A percentile compares a stretch with the other conserved stretches of the same genome.
These are phyloP conservation scores for Sylvietta virens DNA, from an alignment of 2,113 vertebrate genomes.

Conservation along the genomic window DNA sequence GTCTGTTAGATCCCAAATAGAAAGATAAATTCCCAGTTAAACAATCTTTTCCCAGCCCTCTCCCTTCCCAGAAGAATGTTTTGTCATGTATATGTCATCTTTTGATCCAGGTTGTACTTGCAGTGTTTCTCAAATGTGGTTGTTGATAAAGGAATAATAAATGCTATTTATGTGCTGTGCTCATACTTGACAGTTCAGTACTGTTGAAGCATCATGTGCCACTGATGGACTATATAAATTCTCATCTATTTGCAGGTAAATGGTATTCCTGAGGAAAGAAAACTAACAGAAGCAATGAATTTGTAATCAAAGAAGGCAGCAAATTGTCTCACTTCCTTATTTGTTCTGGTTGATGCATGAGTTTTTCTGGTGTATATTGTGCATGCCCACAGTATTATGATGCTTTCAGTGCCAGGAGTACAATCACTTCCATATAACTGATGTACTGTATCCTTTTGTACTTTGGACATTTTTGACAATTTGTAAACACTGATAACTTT, in stretches of 20 bases:
- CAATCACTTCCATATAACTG: conserved; percentile 60
- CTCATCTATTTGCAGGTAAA: conserved; percentile 84
- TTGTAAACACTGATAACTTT: conserved; percentile 75
- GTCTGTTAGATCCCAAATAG: neutral
- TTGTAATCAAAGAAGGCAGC: conserved; percentile 73
- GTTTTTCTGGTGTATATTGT: conserved; percentile 51
- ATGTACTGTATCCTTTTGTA: conserved; percentile 71
- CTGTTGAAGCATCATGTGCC: neutral
- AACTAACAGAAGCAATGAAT: conserved; percentile 92
- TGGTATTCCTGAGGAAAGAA: conserved; percentile 99
- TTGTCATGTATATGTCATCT: rapidly evolving
- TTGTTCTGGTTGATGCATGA: conserved; percentile 58
- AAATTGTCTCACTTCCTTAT: neutral
- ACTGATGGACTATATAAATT: neutral
- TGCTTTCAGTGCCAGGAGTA: conserved; percentile 53
- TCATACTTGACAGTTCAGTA: neutral
- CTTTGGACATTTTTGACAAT: conserved; percentile 69
- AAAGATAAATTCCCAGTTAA: neutral
- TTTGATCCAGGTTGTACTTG: neutral
- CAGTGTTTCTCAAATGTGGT: neutral
- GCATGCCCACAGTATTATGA: conserved; percentile 65
- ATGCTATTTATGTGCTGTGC: neutral
- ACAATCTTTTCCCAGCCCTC: neutral
- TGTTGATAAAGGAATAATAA: neutral
- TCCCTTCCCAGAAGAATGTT: neutral